Base-by-base conservation (phyloP, 2,888 invertebrate genomes). In the Erebia aethiops region DNA sequence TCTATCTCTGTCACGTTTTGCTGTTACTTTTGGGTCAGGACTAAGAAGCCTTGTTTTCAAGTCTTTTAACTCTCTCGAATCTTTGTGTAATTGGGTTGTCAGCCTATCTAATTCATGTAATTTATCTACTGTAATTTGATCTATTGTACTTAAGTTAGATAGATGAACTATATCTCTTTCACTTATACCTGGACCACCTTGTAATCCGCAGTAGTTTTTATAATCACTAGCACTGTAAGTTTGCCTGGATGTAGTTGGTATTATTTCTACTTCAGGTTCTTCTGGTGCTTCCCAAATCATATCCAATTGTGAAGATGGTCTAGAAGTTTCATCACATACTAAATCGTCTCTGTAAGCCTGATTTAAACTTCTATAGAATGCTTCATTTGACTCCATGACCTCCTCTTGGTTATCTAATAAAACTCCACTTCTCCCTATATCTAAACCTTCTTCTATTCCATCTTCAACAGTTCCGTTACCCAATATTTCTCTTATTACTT, bases 241-340 rank as follows among this genome's bases (percentile, higher is more conserved):
- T 89, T 96, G 94, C 79, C 95, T 94, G 54, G 94, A 93, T 72
- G 92, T 90, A 63, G 93, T 88, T 51, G 94, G 92, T 76, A 94
- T 90, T 65, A 94, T 91, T 78, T 91, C 91, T 80, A 89, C 95
- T 75, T 96, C 96, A 41, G 90, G 88, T 78, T 97, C 97, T 87
- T 97, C 97, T 13, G 96, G 95, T 79, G 97, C 97, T 86, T 97
- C 97, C 96, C 97, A 97, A 78, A 97, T 97, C 96, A 97, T 97
- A 74, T 96, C 97, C 77, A 97, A 90, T 78, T 97, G 97, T 65
- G 96, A 96, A 74, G 95, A 91, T 70, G 96, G 95, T 75, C 95
- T 94, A 18, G 95, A 95, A 18, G 94, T 92, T 90, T 94, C 94
- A 80, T 94, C 95, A 76, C 94, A 94, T 43, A 96, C 96, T 71